Evolutionary conservation across 2,113 vertebrate genomes (phyloP), one percentile per base, ranked within the genome.

Genomic region (Rhinopomastus cyanomelas): DNA sequence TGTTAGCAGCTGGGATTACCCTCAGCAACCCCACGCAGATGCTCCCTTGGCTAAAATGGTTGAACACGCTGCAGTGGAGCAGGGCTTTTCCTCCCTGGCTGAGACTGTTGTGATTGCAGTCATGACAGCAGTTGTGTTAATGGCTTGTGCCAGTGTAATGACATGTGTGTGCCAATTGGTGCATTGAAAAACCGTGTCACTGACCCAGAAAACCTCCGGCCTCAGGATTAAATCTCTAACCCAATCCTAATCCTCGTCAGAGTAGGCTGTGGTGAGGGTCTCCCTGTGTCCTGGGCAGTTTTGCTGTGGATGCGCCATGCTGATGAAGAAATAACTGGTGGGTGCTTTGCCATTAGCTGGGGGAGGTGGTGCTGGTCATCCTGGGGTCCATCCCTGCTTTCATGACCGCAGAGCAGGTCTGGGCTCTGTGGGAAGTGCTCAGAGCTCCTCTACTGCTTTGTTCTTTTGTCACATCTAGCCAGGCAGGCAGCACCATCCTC

Each of bases 151-250:
- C 11, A 78, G 0, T 12, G 84, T 93, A 85, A 84, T 6, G 13
- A 79, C 44, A n/a, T 42, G 15, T 23, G 1, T 3, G 11, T 23
- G 6, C 86, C 84, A 30, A 90, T 88, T 69, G 6, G 74, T 3
- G 3, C 71, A 5, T 65, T 12, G 68, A 44, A 85, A 42, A 93
- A 92, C 75, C 79, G 3, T 89, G 93, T 78, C 94, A 82, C 19
- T 2, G 52, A 94, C 93, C 94, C 91, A 95, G 93, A 90, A 96
- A 92, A 29, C 39, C 64, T 84, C 36, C 13, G 3, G 91, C 81
- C 30, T 30, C 3, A 59, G 81, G 91, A 92, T 95, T 93, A 90
- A 69, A 73, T 89, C 91, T 86, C 78, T 68, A 65, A 53, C 71
- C 42, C 87, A 71, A 9, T 48, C 27, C 76, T 93, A 94, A 92